These are phyloP conservation scores for Pinna nobilis DNA, from an alignment of 1,140 invertebrate species.

Conservation along the genomic window DNA sequence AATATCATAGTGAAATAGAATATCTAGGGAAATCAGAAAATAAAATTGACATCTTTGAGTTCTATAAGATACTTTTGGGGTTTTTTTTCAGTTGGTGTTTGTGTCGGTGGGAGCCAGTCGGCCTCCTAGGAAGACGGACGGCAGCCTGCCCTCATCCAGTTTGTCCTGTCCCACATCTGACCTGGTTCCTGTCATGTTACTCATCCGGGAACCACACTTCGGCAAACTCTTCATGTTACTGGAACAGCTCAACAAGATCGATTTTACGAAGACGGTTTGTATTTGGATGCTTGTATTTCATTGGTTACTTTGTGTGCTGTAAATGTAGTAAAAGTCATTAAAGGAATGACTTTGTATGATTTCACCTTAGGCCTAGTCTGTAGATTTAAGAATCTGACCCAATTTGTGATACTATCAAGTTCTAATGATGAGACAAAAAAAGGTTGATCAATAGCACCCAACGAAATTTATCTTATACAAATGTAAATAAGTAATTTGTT, in stretches of 20 bases:
- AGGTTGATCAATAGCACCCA: too few relatives aligned
- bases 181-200: conserved; percentile 87
- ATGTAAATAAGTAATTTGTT: too few relatives aligned
- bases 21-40: too few relatives aligned
- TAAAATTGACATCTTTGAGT: neutral
- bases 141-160: conserved; percentile 67
- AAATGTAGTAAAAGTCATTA: too few relatives aligned
- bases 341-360: too few relatives aligned
- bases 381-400: too few relatives aligned
- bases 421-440: too few relatives aligned
- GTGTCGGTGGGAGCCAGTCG: conserved; percentile 89
- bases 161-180: conserved; percentile 84
- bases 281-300: neutral
- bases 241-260: conserved; percentile 85
- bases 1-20: too few relatives aligned
- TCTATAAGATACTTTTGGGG: neutral
- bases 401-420: too few relatives aligned
- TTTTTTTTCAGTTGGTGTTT: conserved; percentile 84
- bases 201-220: conserved; percentile 90
- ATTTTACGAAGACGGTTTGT: conserved; percentile 77
- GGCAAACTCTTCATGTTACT: conserved; percentile 92
- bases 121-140: conserved; percentile 80
- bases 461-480: too few relatives aligned
- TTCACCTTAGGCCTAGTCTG: too few relatives aligned
- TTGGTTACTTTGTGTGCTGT: neutral